phyloP scores from a whole-genome alignment of 2,797 vertebrate species.

The Molothrus ater region DNA sequence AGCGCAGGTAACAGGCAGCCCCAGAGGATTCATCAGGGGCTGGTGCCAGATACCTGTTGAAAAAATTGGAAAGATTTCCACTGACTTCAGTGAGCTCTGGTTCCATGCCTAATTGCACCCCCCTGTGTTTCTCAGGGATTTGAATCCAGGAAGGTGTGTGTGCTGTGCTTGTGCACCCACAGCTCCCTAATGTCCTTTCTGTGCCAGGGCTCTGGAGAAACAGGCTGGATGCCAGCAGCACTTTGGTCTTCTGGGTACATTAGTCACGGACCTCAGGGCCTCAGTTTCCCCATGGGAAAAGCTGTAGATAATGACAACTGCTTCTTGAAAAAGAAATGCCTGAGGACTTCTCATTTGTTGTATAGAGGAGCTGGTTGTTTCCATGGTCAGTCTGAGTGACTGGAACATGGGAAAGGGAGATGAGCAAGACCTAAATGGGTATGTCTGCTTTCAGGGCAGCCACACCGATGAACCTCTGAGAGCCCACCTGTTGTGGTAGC shows the following conservation, averaged over 20 bases:
- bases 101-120: not conserved
- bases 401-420: not conserved
- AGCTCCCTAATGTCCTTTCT: not conserved
- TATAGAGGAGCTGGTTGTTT: not conserved
- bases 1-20: not conserved
- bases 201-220: not conserved
- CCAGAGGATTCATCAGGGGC: not conserved
- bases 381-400: not conserved
- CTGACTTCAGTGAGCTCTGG: not conserved
- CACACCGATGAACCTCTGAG: not conserved
- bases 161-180: not conserved
- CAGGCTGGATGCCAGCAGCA: not conserved
- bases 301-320: not conserved
- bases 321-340: not conserved
- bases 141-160: not conserved
- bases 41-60: constrained; percentile 12
- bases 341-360: not conserved
- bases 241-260: not conserved
- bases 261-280: not conserved
- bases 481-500: not conserved
- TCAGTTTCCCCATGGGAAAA: not conserved
- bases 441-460: not conserved
- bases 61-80: constrained; percentile 17
- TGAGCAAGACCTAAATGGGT: not conserved
- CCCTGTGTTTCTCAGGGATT: not conserved